A percentile compares a stretch with the other conserved stretches of the same genome.
Conservation (phyloP, 2,113 vertebrate species). For the Capricornis sumatraensis region DNA sequence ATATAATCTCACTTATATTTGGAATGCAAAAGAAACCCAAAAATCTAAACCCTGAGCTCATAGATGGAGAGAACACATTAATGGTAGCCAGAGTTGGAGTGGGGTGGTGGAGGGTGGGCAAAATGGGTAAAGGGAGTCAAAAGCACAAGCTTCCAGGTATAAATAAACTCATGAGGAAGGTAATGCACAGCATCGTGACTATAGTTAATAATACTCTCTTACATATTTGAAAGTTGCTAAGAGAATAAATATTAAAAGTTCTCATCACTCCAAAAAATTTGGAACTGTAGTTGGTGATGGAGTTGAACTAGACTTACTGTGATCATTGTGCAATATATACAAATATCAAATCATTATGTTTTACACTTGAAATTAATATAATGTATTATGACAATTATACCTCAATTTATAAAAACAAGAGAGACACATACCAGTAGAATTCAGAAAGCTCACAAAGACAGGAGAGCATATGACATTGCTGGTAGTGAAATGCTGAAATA, state of each 20-base stretch:
- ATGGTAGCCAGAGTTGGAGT: neutral
- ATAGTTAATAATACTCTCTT: neutral
- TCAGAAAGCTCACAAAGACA: neutral
- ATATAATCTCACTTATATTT: neutral
- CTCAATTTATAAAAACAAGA: neutral
- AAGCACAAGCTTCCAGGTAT: neutral
- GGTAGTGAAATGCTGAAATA: neutral
- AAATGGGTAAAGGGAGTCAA: neutral
- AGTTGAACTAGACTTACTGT: neutral
- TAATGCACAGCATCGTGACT: neutral
- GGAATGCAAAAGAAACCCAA: neutral
- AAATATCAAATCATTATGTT: neutral
- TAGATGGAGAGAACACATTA: neutral
- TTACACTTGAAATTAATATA: too few species aligned
- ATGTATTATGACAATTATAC: too few species aligned
- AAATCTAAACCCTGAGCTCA: neutral
- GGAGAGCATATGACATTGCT: neutral
- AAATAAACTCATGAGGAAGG: neutral
- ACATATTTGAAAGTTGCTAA: neutral
- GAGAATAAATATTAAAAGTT: neutral
- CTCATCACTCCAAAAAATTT: neutral
- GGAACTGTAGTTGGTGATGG: neutral
- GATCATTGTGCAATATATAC: neutral
- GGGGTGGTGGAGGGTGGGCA: neutral
- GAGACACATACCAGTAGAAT: neutral